These are phyloP conservation scores for Carassius carassius DNA, from an alignment of 2,113 vertebrate species.

Conservation along the genomic window DNA sequence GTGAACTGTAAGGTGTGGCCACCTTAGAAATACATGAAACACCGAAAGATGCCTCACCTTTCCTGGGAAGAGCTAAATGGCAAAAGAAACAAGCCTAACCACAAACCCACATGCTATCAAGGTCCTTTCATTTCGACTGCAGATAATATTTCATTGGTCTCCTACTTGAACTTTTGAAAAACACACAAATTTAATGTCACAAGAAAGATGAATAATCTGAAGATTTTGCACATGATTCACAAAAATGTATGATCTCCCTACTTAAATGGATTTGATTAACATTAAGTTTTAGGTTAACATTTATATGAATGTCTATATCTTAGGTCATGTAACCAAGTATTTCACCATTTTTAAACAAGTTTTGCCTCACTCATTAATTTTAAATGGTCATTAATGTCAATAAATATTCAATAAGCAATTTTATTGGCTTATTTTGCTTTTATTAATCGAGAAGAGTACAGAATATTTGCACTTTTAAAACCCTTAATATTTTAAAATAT, in stretches of 20 bases:
- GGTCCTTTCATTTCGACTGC: background rate
- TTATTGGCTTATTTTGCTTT: no score
- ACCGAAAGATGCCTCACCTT: constrained; percentile 37
- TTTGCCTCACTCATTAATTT: background rate
- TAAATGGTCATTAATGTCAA: no score
- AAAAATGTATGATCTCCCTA: background rate
- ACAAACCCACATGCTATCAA: constrained; percentile 10
- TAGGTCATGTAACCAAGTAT: background rate
- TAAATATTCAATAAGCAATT: no score
- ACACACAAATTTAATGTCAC: background rate
- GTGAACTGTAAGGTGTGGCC: constrained; percentile 47
- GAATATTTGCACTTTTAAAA: no score
- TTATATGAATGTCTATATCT: no score
- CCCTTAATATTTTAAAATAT: no score
- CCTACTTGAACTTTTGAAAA: constrained; percentile 11
- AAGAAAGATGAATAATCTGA: background rate
- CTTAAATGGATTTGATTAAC: background rate
- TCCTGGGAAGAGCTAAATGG: constrained; percentile 41
- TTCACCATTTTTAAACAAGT: background rate
- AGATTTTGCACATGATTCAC: background rate
- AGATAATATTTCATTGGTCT: background rate
- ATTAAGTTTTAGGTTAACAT: background rate
- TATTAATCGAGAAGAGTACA: no score
- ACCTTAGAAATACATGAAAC: constrained; percentile 25
- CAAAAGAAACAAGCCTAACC: constrained; percentile 26